Evolutionary conservation across 2,888 invertebrate genomes (phyloP).

Genomic region (Caenorhabditis becei): DNA sequence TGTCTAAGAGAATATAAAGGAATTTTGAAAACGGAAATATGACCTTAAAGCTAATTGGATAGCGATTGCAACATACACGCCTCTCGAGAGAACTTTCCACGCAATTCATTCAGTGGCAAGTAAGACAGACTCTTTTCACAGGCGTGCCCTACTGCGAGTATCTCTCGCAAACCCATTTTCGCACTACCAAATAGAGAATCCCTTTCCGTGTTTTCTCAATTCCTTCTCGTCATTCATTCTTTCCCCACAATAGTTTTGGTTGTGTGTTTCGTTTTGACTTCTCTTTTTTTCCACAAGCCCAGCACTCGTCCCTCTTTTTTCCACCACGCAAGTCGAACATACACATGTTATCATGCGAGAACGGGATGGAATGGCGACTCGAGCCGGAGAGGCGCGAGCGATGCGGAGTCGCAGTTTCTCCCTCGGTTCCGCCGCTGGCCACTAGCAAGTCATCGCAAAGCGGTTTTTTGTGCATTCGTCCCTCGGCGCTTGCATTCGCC

Average conservation of each 20-base stretch:
- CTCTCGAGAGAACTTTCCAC: background rate
- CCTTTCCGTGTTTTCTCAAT: no score
- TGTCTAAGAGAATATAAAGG: no score
- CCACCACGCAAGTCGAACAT: conserved; percentile 17
- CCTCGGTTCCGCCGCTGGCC: background rate
- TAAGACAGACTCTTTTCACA: background rate
- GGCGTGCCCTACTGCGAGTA: background rate
- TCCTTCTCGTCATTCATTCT: background rate
- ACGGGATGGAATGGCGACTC: conserved; percentile 7
- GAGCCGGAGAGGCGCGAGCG: no score
- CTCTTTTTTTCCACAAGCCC: background rate
- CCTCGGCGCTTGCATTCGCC: conserved; percentile 25
- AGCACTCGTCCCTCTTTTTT: conserved; percentile 23
- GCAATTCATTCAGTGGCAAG: background rate
- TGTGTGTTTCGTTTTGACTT: background rate
- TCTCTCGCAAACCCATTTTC: background rate
- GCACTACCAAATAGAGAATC: background rate
- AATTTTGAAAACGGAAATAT: background rate
- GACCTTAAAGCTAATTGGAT: background rate
- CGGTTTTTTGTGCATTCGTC: conserved; percentile 24
- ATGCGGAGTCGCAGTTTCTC: background rate
- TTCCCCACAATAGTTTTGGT: background rate
- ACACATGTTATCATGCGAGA: conserved; percentile 40
- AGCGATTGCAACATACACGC: background rate
- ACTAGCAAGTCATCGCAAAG: conserved; percentile 5